Conservation (phyloP, 1,140 invertebrate species). For the Meloidogyne chitwoodi region DNA sequence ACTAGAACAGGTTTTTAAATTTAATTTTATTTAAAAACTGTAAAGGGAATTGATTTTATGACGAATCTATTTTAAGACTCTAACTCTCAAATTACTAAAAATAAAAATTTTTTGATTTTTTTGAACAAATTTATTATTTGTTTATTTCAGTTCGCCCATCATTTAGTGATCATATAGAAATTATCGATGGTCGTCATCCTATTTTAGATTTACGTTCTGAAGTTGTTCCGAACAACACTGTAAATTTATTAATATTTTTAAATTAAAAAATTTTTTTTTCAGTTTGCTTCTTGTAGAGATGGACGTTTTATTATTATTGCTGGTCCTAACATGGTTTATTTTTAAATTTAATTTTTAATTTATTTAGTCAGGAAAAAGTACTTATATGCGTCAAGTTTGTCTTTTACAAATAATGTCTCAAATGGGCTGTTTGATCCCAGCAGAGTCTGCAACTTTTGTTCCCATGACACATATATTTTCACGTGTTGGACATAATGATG, state of each 20-base stretch:
- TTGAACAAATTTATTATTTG: too few species aligned
- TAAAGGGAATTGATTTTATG: too few species aligned
- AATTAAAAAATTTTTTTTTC: not conserved
- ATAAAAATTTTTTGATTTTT: too few species aligned
- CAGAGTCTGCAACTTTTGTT: slow-evolving; percentile 63
- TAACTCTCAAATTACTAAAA: too few species aligned
- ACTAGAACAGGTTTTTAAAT: slow-evolving; percentile 36
- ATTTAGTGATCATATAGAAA: slow-evolving; percentile 29
- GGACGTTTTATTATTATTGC: slow-evolving; percentile 43
- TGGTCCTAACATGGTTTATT: slow-evolving; percentile 45
- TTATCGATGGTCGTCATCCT: slow-evolving; percentile 37
- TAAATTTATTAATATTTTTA: slow-evolving; percentile 3
- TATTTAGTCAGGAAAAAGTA: slow-evolving; percentile 78
- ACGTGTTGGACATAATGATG: slow-evolving; percentile 76
- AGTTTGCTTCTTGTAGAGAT: not conserved
- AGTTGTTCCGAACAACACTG: slow-evolving; percentile 41
- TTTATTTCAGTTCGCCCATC: slow-evolving; percentile 33
- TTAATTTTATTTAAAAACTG: not conserved
- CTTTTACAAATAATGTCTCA: slow-evolving; percentile 82
- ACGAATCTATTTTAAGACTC: too few species aligned
- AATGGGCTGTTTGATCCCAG: slow-evolving; percentile 80
- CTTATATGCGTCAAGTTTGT: slow-evolving; percentile 81
- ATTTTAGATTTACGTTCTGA: slow-evolving; percentile 23
- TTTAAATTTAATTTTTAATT: not conserved
- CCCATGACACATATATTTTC: slow-evolving; percentile 77